These are phyloP conservation scores for Marronus borbonicus DNA, from an alignment of 2,888 invertebrate genomes.

Conservation along the genomic window DNA sequence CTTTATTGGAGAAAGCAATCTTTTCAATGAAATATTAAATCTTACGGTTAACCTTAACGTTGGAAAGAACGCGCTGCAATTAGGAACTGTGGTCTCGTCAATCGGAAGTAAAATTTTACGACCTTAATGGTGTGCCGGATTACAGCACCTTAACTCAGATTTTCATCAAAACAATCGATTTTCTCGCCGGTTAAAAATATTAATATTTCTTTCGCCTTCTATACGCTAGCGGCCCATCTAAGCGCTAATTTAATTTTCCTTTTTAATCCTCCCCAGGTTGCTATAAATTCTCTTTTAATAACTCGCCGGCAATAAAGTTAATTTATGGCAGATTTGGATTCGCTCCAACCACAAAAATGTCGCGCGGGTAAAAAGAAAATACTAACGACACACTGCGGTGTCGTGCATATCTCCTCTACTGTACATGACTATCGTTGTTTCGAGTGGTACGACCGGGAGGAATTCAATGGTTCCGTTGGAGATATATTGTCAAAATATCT, in stretches of 20 bases:
- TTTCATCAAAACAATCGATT: constrained; percentile 3
- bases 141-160: not conserved
- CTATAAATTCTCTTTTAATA: constrained; percentile 38
- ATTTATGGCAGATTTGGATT: constrained; percentile 39
- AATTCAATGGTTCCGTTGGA: not conserved
- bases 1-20: too few relatives aligned
- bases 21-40: too few relatives aligned
- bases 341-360: constrained; percentile 32
- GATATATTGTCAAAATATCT: too few relatives aligned
- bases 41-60: too few relatives aligned
- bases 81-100: too few relatives aligned
- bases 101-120: too few relatives aligned
- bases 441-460: not conserved
- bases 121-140: too few relatives aligned
- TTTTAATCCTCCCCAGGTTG: constrained; percentile 30
- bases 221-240: constrained; percentile 7
- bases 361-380: constrained; percentile 7
- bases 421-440: constrained; percentile 10
- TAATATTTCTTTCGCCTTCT: not conserved
- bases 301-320: constrained; percentile 32
- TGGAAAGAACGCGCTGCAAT: too few relatives aligned
- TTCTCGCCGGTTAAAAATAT: not conserved
- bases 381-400: constrained; percentile 23
- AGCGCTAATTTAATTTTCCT: constrained; percentile 37
- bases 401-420: constrained; percentile 2